These are phyloP conservation scores for Eptatretus atami DNA, from an alignment of 2,797 vertebrate genomes.

Conservation along the genomic window DNA sequence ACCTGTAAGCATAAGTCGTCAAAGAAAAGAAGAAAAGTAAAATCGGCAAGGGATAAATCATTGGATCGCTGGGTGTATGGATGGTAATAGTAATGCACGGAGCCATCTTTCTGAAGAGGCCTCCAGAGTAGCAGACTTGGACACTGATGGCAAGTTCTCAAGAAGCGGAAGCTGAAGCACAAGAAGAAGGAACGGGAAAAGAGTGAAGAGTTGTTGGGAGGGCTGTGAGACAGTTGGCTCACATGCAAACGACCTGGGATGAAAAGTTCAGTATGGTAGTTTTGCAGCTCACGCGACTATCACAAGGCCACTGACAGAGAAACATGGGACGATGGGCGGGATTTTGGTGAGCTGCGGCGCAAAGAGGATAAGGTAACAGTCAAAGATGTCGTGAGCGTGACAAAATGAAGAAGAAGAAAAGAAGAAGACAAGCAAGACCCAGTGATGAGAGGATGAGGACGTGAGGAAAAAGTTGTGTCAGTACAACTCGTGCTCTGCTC, in stretches of 20 bases:
- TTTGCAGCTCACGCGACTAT: not conserved
- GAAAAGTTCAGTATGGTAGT: slow-evolving; percentile 4
- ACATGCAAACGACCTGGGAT: slow-evolving; percentile 3
- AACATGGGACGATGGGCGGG: not conserved
- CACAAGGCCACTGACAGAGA: not conserved
- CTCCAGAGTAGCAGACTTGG: slow-evolving; percentile 34
- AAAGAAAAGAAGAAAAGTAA: slow-evolving; percentile 14
- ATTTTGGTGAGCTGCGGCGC: slow-evolving; percentile 1
- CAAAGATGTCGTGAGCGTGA: slow-evolving; percentile 3
- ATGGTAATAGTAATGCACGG: not conserved
- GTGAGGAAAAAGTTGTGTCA: too few species aligned
- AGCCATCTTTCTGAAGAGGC: slow-evolving; percentile 1
- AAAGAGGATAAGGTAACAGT: slow-evolving; percentile 4
- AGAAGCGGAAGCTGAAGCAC: slow-evolving; percentile 98
- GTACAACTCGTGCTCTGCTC: too few species aligned
- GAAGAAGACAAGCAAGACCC: slow-evolving; percentile 1
- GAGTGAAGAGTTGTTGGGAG: slow-evolving; percentile 20
- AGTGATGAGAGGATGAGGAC: slow-evolving; percentile 2
- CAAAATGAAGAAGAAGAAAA: slow-evolving; percentile 4
- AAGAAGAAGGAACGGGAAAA: slow-evolving; percentile 96
- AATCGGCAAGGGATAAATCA: slow-evolving; percentile 3
- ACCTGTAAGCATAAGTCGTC: slow-evolving; percentile 74
- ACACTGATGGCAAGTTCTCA: slow-evolving; percentile 91
- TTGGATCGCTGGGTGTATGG: not conserved
- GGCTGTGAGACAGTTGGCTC: not conserved